Percentiles rank a stretch among this genome's conserved stretches.
phyloP scores from a whole-genome alignment of 1,140 invertebrate genomes.

The Camponotus vicinus region DNA sequence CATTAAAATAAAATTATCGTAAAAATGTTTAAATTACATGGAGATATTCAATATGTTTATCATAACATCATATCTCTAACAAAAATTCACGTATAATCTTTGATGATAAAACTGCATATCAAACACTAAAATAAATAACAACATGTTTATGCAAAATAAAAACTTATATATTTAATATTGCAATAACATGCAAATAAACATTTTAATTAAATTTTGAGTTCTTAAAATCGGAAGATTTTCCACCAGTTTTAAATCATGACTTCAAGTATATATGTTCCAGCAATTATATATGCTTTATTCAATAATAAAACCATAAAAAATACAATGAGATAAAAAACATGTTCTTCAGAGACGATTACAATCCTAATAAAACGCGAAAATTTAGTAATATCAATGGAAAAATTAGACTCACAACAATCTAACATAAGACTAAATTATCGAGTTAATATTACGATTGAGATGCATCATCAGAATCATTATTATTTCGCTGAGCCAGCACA shows the following conservation, averaged over 20 bases:
- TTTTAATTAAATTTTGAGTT: conserved; percentile 39
- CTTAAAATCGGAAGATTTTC: neutral
- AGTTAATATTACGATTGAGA: neutral
- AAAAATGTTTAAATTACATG: conserved; percentile 9
- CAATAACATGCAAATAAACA: neutral
- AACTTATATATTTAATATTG: conserved; percentile 9
- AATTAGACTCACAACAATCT: conserved; percentile 21
- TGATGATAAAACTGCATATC: neutral
- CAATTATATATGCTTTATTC: neutral
- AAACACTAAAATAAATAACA: conserved; percentile 18
- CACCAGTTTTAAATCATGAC: neutral
- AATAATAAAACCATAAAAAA: conserved; percentile 10
- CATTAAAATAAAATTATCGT: neutral
- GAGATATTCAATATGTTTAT: neutral
- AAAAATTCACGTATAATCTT: neutral
- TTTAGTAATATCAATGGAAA: neutral
- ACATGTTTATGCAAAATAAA: conserved; percentile 11
- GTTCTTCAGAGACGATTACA: neutral
- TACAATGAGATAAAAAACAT: neutral
- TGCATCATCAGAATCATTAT: conserved; percentile 32
- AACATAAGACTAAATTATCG: neutral
- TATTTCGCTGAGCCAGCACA: conserved; percentile 17
- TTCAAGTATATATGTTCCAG: conserved; percentile 23
- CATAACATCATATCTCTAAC: neutral
- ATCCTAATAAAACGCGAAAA: conserved; percentile 13